These are phyloP conservation scores for Hemibagrus wyckioides DNA, from an alignment of 2,113 vertebrate species.

Conservation along the genomic window DNA sequence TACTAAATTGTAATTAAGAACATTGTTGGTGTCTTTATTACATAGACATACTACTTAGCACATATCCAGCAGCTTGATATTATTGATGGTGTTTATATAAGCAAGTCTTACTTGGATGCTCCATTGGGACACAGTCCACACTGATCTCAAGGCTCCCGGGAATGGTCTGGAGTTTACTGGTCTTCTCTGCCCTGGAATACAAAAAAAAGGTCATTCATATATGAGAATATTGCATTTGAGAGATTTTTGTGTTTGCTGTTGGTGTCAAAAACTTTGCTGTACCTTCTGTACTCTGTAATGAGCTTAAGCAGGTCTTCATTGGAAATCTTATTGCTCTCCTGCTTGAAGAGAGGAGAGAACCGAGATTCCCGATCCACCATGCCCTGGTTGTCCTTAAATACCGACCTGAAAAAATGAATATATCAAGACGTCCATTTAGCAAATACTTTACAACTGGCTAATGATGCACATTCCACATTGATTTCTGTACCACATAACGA, in stretches of 20 bases:
- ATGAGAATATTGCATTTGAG: not conserved
- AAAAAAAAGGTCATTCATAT: not conserved
- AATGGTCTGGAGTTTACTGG: constrained; percentile 91
- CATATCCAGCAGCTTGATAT: not conserved
- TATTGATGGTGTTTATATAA: not conserved
- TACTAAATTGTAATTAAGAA: not conserved
- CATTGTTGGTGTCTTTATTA: not conserved
- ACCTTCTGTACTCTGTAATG: constrained; percentile 91
- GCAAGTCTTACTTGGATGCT: constrained; percentile 86
- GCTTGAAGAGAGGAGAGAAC: constrained; percentile 95
- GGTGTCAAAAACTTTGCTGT: constrained; percentile 28
- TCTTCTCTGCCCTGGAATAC: constrained; percentile 86
- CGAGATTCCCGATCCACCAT: constrained; percentile 91
- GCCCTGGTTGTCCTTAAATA: constrained; percentile 96
- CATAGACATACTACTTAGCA: not conserved
- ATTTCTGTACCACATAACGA: not conserved
- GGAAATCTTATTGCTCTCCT: constrained; percentile 95
- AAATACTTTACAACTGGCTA: not conserved
- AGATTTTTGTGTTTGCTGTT: not conserved
- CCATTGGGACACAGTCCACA: constrained; percentile 89
- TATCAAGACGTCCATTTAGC: not conserved
- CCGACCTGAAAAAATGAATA: constrained; percentile 73
- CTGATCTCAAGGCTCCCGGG: constrained; percentile 88
- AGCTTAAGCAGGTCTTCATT: constrained; percentile 93
- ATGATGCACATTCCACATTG: not conserved